Evolutionary conservation across 2,888 invertebrate species (phyloP).

Genomic region (Drosophila colorata): DNA sequence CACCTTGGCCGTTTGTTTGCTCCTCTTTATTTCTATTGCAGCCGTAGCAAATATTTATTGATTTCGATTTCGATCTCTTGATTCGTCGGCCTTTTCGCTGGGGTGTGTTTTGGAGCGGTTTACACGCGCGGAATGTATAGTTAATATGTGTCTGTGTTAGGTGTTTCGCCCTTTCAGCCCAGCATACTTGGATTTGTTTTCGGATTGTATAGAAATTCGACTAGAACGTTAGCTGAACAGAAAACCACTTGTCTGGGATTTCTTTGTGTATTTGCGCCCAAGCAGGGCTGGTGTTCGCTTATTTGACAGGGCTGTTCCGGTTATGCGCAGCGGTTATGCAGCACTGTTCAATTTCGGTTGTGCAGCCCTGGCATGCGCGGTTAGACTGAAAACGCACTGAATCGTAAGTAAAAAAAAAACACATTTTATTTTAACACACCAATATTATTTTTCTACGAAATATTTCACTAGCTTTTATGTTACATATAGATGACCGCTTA

Average conservation of each 20-base stretch:
- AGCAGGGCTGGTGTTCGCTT: constrained; percentile 37
- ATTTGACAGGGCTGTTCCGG: constrained; percentile 11
- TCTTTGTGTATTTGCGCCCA: constrained; percentile 56
- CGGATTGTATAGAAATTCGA: constrained; percentile 7
- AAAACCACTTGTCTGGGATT: constrained; percentile 30
- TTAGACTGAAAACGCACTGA: too few relatives aligned
- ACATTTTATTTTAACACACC: too few relatives aligned
- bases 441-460: too few relatives aligned
- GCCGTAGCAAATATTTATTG: constrained; percentile 39
- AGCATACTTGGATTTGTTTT: constrained; percentile 41
- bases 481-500: too few relatives aligned
- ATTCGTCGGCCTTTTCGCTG: constrained; percentile 1
- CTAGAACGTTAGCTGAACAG: constrained; percentile 5
- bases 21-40: constrained; percentile 5
- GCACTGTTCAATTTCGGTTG: constrained; percentile 1
- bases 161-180: constrained; percentile 15
- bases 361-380: not conserved
- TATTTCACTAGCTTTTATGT: too few relatives aligned
- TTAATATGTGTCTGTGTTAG: constrained; percentile 4
- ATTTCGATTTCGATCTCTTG: constrained; percentile 20
- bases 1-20: constrained; percentile 6
- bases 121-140: constrained; percentile 52
- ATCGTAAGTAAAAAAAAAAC: too few relatives aligned
- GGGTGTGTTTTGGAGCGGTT: constrained; percentile 1
- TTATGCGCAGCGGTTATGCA: not conserved